A percentile compares a stretch with the other conserved stretches of the same genome.
phyloP scores from a whole-genome alignment of 2,888 invertebrate genomes.

The Crepidodera aurea region DNA sequence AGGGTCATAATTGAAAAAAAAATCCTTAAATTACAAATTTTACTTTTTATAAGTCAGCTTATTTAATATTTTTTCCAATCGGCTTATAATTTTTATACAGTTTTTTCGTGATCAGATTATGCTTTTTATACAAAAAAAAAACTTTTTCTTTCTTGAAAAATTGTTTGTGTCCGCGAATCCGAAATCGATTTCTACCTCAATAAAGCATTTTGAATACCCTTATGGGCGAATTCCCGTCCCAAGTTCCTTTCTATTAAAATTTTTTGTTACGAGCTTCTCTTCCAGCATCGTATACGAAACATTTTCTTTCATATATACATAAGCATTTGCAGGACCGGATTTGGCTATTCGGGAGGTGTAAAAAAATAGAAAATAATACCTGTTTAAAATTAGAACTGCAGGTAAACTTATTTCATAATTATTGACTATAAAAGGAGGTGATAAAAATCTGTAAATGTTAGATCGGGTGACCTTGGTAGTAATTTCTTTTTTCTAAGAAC shows the following conservation, averaged over 20 bases:
- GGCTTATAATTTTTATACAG: too few species aligned
- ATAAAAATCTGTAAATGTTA: not conserved
- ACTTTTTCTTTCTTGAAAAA: constrained; percentile 3
- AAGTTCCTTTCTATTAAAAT: constrained; percentile 13
- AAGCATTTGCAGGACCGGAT: not conserved
- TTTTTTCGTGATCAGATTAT: not conserved
- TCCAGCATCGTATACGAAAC: constrained; percentile 1
- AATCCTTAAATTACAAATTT: too few species aligned
- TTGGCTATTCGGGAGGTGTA: too few species aligned
- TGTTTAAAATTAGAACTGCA: not conserved
- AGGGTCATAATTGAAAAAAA: too few species aligned
- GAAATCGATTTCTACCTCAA: not conserved
- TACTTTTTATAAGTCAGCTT: too few species aligned
- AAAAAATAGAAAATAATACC: too few species aligned
- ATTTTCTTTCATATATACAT: not conserved
- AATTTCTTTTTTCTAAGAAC: not conserved
- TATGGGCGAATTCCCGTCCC: not conserved
- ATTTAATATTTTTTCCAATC: too few species aligned
- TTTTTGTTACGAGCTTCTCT: constrained; percentile 1
- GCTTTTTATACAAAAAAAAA: not conserved
- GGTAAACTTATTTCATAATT: not conserved
- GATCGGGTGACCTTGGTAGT: not conserved
- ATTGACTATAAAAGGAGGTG: not conserved
- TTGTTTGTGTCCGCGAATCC: not conserved
- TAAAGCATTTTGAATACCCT: not conserved